phyloP scores from a whole-genome alignment of 2,888 invertebrate species.

The Meta bourneti region DNA sequence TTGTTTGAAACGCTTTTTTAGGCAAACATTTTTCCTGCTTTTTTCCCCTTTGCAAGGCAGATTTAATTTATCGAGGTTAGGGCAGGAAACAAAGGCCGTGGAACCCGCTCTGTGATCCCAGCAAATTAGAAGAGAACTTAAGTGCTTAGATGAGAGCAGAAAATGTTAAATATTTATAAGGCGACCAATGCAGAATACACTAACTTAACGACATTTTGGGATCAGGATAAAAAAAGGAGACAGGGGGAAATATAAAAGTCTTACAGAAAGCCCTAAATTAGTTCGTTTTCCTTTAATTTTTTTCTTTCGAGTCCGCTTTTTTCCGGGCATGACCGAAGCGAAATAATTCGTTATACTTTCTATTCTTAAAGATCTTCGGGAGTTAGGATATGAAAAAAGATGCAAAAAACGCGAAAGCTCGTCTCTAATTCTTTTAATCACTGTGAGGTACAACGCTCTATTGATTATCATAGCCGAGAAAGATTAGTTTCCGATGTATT shows the following conservation, averaged over 20 bases:
- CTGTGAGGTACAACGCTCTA: conserved; percentile 3
- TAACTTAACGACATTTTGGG: conserved; percentile 42
- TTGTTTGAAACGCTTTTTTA: conserved; percentile 42
- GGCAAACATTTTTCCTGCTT: conserved; percentile 17
- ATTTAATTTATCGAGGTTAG: conserved; percentile 65
- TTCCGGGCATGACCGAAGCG: background rate
- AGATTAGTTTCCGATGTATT: conserved; percentile 39
- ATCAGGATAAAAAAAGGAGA: conserved; percentile 16
- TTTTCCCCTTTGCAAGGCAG: conserved; percentile 18
- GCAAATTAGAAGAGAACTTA: conserved; percentile 58
- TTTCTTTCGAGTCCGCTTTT: conserved; percentile 9
- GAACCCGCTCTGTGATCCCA: conserved; percentile 4
- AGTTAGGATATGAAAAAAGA: background rate
- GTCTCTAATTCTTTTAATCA: conserved; percentile 42
- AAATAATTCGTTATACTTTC: conserved; percentile 12
- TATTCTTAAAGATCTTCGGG: conserved; percentile 11
- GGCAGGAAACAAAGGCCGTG: conserved; percentile 36
- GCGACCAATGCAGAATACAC: conserved; percentile 41
- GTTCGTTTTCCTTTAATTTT: conserved; percentile 35
- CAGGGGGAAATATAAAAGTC: conserved; percentile 21
- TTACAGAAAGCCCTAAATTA: conserved; percentile 49
- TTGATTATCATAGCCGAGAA: conserved; percentile 18
- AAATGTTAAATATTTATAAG: conserved; percentile 69
- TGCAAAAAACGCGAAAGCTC: background rate
- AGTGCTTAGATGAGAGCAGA: conserved; percentile 30